Conservation (phyloP, 92 coral and sea anemone species). For the Phenganax stokvisi region DNA sequence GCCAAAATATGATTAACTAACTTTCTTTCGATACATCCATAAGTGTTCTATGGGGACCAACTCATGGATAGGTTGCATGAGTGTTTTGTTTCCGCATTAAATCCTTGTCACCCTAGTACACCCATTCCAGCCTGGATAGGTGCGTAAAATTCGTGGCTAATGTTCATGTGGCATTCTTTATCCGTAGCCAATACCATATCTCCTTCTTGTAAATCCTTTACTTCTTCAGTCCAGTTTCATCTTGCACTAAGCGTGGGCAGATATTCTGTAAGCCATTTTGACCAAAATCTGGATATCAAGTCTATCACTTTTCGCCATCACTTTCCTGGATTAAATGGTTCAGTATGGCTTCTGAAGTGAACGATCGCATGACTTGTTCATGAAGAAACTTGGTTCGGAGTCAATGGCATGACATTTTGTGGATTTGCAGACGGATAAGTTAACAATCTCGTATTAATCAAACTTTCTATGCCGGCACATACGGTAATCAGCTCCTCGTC, state of each 20-base stretch:
- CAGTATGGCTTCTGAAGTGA: constrained; percentile 53
- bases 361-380: constrained; percentile 52
- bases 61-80: constrained; percentile 44
- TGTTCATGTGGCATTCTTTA: constrained; percentile 43
- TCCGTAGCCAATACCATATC: constrained; percentile 45
- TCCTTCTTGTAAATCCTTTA: constrained; percentile 48
- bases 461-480: constrained; percentile 50
- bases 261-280: constrained; percentile 48
- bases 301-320: constrained; percentile 46
- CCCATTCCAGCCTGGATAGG: constrained; percentile 51
- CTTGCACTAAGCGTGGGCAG: constrained; percentile 46
- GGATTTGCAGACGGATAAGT: constrained; percentile 49
- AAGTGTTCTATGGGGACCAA: constrained; percentile 27
- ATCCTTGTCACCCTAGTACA: constrained; percentile 50
- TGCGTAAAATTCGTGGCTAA: constrained; percentile 49
- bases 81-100: constrained; percentile 41
- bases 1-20: neutral
- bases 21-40: neutral
- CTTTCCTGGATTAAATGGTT: constrained; percentile 46
- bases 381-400: constrained; percentile 32
- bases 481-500: constrained; percentile 47
- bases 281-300: constrained; percentile 32
- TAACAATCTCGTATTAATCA: constrained; percentile 50
- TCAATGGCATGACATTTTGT: constrained; percentile 40
- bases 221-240: constrained; percentile 51